Evolutionary conservation across 2,797 vertebrate genomes (phyloP).

Genomic region (Vipera latastei): DNA sequence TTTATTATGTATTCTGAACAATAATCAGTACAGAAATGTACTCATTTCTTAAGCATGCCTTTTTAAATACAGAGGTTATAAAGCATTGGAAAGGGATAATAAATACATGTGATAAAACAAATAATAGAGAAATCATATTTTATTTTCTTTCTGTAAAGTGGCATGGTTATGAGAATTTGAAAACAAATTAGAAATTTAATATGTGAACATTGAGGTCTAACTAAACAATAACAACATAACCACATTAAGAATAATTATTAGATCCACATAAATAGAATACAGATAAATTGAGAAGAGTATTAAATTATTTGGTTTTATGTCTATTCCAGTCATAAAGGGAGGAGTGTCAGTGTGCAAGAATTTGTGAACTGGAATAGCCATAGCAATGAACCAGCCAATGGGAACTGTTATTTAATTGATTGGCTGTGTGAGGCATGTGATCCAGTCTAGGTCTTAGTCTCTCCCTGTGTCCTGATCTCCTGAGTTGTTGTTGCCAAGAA

Average conservation of each 20-base stretch:
- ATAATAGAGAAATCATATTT: not conserved
- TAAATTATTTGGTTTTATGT: no score
- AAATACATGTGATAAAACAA: not conserved
- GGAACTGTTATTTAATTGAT: no score
- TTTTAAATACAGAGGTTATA: not conserved
- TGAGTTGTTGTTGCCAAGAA: no score
- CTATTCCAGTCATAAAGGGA: no score
- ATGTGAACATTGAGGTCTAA: not conserved
- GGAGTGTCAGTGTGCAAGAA: no score
- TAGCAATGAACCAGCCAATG: no score
- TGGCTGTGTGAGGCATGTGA: no score
- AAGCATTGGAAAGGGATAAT: not conserved
- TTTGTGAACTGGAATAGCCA: no score
- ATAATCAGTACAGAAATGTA: not conserved
- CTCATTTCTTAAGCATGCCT: not conserved
- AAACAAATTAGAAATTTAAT: not conserved
- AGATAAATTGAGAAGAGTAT: not conserved
- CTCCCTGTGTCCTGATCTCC: no score
- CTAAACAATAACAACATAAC: not conserved
- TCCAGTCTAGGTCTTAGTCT: no score
- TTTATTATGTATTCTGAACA: not conserved
- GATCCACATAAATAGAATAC: not conserved
- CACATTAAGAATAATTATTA: not conserved
- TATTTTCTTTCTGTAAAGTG: not conserved
- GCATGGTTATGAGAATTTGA: not conserved